Evolutionary conservation across 2,797 vertebrate species (phyloP).

Genomic region (Periophthalmus magnuspinnatus): DNA sequence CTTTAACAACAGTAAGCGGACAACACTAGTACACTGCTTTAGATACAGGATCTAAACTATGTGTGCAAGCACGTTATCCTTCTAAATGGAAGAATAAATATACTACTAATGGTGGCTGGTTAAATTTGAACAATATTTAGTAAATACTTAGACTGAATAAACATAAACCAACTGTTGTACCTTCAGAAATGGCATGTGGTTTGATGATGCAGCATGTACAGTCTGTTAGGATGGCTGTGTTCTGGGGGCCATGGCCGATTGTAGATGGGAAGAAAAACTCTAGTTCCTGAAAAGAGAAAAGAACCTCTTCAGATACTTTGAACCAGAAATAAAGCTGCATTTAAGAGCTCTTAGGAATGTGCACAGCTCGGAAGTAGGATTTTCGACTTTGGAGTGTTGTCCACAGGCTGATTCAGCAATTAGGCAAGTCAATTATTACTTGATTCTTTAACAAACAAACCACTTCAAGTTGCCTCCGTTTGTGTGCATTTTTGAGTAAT

Average conservation of each 20-base stretch:
- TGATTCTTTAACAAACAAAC: neutral
- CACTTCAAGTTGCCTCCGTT: neutral
- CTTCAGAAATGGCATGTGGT: conserved; percentile 90
- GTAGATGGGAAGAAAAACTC: conserved; percentile 95
- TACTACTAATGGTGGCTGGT: neutral
- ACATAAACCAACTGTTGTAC: conserved; percentile 61
- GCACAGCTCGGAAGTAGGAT: neutral
- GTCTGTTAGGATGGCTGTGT: conserved; percentile 83
- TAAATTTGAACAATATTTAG: neutral
- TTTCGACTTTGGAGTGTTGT: neutral
- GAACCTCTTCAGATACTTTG: conserved; percentile 1
- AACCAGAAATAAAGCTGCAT: neutral
- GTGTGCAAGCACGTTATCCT: neutral
- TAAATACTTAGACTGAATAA: neutral
- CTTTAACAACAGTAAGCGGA: conserved; percentile 15
- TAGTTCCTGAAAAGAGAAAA: conserved; percentile 79
- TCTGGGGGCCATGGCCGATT: conserved; percentile 81
- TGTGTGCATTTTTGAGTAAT: neutral
- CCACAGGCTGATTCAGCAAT: neutral
- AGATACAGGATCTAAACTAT: neutral
- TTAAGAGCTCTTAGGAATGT: conserved; percentile 6
- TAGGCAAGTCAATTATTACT: neutral
- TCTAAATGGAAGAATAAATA: conserved; percentile 1
- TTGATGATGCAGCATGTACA: conserved; percentile 93
- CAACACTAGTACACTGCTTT: neutral